phyloP scores from a whole-genome alignment of 1,140 invertebrate species.

The Psix sp. region DNA sequence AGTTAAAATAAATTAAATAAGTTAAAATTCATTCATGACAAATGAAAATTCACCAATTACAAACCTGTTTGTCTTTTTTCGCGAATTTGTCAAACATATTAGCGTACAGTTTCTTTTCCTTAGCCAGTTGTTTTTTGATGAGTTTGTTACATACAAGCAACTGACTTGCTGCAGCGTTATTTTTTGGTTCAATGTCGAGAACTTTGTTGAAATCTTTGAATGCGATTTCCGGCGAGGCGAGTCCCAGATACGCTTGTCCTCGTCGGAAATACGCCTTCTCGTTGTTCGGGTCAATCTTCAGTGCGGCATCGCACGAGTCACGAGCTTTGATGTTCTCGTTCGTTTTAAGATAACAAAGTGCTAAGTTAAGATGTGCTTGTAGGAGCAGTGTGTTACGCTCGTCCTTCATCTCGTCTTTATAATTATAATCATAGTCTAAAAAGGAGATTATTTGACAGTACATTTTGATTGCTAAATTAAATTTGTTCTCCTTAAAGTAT shows the following conservation, averaged over 20 bases:
- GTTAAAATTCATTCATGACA: background rate
- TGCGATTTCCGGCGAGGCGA: slow-evolving; percentile 88
- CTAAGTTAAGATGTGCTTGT: slow-evolving; percentile 88
- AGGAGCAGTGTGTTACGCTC: slow-evolving; percentile 82
- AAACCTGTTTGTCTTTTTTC: slow-evolving; percentile 86
- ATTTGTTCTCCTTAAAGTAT: slow-evolving; percentile 91
- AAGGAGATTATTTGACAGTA: slow-evolving; percentile 85
- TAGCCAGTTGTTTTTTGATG: slow-evolving; percentile 85
- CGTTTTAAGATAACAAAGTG: slow-evolving; percentile 90
- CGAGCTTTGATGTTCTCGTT: slow-evolving; percentile 85
- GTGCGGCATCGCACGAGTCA: slow-evolving; percentile 82
- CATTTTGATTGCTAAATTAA: slow-evolving; percentile 89
- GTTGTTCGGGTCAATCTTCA: slow-evolving; percentile 87
- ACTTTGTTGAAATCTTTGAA: slow-evolving; percentile 88
- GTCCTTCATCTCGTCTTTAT: slow-evolving; percentile 55
- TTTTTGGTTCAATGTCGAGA: slow-evolving; percentile 84
- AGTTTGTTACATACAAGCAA: slow-evolving; percentile 84
- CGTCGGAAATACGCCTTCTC: slow-evolving; percentile 94
- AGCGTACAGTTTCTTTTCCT: slow-evolving; percentile 93
- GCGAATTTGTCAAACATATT: slow-evolving; percentile 97
- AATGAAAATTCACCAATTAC: slow-evolving; percentile 21
- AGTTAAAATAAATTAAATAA: too few relatives aligned
- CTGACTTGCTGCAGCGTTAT: slow-evolving; percentile 90
- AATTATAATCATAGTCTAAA: slow-evolving; percentile 76
- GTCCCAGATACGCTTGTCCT: slow-evolving; percentile 86